Base-by-base conservation (phyloP, 2,888 invertebrate species). In the Chloroclysta siterata region DNA sequence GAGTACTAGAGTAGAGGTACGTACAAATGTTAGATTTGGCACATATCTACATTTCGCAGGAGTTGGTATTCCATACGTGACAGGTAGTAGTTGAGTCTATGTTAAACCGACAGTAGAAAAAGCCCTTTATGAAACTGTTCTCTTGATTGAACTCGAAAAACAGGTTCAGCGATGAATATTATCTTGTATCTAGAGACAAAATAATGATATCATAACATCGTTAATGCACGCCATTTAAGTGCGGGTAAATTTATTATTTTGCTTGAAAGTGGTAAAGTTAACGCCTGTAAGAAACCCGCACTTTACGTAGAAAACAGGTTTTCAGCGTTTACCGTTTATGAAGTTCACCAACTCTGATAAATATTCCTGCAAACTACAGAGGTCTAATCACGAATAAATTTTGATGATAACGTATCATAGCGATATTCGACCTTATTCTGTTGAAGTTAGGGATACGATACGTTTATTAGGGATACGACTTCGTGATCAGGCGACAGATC, bases 171-270 rank as follows among this genome's bases (percentile, higher is more conserved):
- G 46, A 48, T 62, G 52, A 62, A 61, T 73, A 70, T 67, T 66
- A 68, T 74, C 68, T 61, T 70, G 72, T 77, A 73, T 74, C 73
- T 83, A 60, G 55, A 75, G 72, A 77, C 74, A 72, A 70, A 75
- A 79, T 80, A 82, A 81, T 81, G 82, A 81, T 82, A 82, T 87
- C 82, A 87, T 85, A 84, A 85, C 83, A 83, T 84, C 76, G 76
- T 84, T 83, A 85, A 63, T 53, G 60, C 56, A 42, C 44, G 22
- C 57, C 61, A 63, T 63, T 71, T 84, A 80, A 78, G 76, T 79
- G 71, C 69, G 65, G 73, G 71, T 68, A 83, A 84, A 85, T 87
- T 81, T 88, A 88, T 83, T 80, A 83, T 78, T 65, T 61, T 50
- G 41, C 41, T 57, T 10, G 53, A 65, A 54, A 72, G 71, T 84